These are phyloP conservation scores for Cataglyphis hispanica DNA, from an alignment of 1,140 invertebrate species.

Conservation along the genomic window DNA sequence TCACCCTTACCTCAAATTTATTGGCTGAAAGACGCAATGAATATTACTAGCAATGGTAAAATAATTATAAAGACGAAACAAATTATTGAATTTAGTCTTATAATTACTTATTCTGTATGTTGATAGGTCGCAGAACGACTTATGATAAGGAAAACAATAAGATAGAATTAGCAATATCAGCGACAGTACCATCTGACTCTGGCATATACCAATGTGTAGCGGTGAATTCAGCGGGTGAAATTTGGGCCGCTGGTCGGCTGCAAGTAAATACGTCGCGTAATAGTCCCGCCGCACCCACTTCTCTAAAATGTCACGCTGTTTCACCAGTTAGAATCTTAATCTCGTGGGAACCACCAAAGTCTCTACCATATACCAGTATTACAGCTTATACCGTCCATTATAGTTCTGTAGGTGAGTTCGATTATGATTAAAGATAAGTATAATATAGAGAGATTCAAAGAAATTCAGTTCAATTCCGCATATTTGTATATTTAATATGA, in stretches of 20 bases:
- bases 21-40: constrained; percentile 91
- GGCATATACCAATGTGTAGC: constrained; percentile 93
- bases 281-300: constrained; percentile 88
- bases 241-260: constrained; percentile 88
- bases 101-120: not conserved
- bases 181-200: constrained; percentile 89
- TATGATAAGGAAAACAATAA: constrained; percentile 83
- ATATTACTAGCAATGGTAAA: constrained; percentile 87
- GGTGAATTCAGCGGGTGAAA: constrained; percentile 89
- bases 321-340: constrained; percentile 88
- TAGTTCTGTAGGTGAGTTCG: constrained; percentile 86
- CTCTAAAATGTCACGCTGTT: constrained; percentile 86
- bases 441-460: not conserved
- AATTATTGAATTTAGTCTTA: constrained; percentile 18
- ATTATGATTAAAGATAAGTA: not conserved
- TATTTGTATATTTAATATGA: not conserved
- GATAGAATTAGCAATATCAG: constrained; percentile 88
- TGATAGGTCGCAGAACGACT: constrained; percentile 87
- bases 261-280: constrained; percentile 87
- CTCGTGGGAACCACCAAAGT: constrained; percentile 87
- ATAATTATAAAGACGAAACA: constrained; percentile 42
- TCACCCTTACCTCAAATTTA: constrained; percentile 88
- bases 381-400: constrained; percentile 90
- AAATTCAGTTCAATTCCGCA: not conserved
- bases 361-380: constrained; percentile 84